Percentiles rank a stretch among this genome's conserved stretches.
Evolutionary conservation across 2,113 vertebrate genomes (phyloP).

Genomic region (Leucopsar rothschildi): DNA sequence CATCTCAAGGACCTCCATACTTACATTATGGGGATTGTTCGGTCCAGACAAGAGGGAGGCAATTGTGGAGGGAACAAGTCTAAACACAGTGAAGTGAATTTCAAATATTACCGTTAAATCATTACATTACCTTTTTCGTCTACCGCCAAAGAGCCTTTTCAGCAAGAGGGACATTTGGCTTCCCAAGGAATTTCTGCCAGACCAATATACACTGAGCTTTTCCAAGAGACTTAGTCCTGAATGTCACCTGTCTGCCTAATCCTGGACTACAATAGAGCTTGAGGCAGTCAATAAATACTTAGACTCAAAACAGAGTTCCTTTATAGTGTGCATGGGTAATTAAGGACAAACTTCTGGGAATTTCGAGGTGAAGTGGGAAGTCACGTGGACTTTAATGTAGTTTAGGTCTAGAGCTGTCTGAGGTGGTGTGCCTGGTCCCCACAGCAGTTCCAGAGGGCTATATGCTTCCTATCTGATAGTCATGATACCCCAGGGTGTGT

Average conservation of each 20-base stretch:
- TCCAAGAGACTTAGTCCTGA: not conserved
- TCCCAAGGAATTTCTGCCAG: slow-evolving; percentile 31
- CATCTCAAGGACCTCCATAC: slow-evolving; percentile 45
- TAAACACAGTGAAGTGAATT: slow-evolving; percentile 28
- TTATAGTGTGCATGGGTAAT: not conserved
- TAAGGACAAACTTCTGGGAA: not conserved
- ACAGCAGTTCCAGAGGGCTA: not conserved
- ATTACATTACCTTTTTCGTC: not conserved
- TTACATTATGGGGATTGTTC: slow-evolving; percentile 31
- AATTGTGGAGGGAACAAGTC: not conserved
- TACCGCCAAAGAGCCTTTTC: slow-evolving; percentile 29
- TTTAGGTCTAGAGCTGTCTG: not conserved
- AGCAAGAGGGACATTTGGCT: not conserved
- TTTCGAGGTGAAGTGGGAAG: not conserved
- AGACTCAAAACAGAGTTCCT: not conserved
- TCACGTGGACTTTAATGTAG: not conserved
- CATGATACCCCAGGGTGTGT: not conserved
- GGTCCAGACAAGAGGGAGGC: slow-evolving; percentile 12
- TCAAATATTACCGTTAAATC: slow-evolving; percentile 26
- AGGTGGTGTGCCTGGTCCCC: not conserved
- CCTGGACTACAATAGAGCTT: not conserved
- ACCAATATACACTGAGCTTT: not conserved
- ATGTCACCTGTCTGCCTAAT: slow-evolving; percentile 44
- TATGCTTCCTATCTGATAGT: not conserved
- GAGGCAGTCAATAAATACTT: not conserved